phyloP scores from a whole-genome alignment of 1,140 invertebrate genomes.

The Ectropis grisescens region DNA sequence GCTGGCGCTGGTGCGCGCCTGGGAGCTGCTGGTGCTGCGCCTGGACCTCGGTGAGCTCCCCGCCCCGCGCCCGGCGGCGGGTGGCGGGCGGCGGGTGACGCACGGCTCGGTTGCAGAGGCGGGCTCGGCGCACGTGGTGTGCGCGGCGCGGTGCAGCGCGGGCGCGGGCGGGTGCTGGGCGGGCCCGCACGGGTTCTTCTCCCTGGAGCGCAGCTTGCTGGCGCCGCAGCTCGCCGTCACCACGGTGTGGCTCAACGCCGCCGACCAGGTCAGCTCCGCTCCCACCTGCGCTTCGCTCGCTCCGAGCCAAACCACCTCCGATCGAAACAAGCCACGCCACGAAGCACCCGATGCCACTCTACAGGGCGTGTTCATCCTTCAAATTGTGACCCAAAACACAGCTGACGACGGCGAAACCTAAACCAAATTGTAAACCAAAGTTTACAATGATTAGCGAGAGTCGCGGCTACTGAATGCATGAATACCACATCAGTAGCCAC shows the following conservation, averaged over 20 bases:
- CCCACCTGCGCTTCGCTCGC: too few species aligned
- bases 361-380: too few species aligned
- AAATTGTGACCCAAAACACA: too few species aligned
- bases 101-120: slow-evolving; percentile 8
- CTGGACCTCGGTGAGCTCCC: too few species aligned
- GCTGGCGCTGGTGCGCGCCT: slow-evolving; percentile 24
- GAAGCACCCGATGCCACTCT: too few species aligned
- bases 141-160: slow-evolving; percentile 17
- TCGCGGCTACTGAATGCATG: too few species aligned
- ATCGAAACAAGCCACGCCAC: neutral
- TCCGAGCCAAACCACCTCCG: neutral
- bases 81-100: neutral
- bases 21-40: slow-evolving; percentile 30
- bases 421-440: too few species aligned
- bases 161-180: slow-evolving; percentile 37
- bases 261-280: slow-evolving; percentile 25
- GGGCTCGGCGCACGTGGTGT: slow-evolving; percentile 11
- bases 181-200: slow-evolving; percentile 15
- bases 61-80: too few species aligned
- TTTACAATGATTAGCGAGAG: too few species aligned
- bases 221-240: slow-evolving; percentile 25
- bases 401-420: too few species aligned
- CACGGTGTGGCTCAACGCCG: slow-evolving; percentile 40
- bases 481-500: too few species aligned
- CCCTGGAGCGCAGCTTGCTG: slow-evolving; percentile 24